A percentile compares a stretch with the other conserved stretches of the same genome.
Conservation (phyloP, 2,113 vertebrate species). For the Puffinus mauretanicus region DNA sequence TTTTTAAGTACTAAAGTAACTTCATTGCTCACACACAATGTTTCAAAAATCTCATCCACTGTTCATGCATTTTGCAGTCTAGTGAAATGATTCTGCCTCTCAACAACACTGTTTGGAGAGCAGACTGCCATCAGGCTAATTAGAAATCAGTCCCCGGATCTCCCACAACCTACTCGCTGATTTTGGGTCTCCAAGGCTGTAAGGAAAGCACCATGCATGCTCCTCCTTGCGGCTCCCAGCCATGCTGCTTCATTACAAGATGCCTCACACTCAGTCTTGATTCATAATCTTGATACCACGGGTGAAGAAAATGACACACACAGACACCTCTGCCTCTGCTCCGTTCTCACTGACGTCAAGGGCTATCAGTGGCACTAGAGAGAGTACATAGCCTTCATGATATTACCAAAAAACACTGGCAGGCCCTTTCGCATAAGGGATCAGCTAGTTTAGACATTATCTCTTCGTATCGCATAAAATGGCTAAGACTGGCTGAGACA, state of each 20-base stretch:
- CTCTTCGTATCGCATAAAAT: background rate
- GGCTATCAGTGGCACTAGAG: background rate
- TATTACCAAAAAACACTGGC: background rate
- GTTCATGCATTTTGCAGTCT: background rate
- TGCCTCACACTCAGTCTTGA: background rate
- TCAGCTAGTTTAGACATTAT: background rate
- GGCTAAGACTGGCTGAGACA: background rate
- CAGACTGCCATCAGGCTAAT: background rate
- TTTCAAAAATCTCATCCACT: background rate
- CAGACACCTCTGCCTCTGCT: background rate
- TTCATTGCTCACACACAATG: background rate
- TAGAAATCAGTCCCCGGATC: background rate
- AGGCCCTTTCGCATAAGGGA: background rate
- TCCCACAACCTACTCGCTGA: background rate
- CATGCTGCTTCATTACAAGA: background rate
- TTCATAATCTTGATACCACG: background rate
- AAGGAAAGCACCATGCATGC: background rate
- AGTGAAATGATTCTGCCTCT: background rate
- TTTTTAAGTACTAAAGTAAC: background rate
- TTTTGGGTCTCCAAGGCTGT: background rate
- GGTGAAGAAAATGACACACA: background rate
- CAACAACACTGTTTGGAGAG: background rate
- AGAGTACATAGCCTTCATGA: background rate
- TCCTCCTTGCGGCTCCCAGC: background rate
- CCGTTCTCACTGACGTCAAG: background rate